These are phyloP conservation scores for Ovis canadensis DNA, from an alignment of 2,113 vertebrate genomes.

Conservation along the genomic window DNA sequence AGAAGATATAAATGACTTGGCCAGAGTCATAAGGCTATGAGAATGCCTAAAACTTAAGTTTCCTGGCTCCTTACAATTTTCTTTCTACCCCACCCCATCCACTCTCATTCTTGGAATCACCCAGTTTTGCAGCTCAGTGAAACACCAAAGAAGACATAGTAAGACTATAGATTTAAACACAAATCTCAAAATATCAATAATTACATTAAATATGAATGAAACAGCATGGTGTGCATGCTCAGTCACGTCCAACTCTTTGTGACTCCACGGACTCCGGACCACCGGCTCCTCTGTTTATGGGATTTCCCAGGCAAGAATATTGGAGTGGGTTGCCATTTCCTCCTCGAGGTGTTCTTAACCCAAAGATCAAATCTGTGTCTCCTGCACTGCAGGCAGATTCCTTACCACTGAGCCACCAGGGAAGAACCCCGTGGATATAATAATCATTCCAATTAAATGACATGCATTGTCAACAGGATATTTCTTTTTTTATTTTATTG, in stretches of 20 bases:
- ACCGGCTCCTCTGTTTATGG: background rate
- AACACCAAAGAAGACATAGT: background rate
- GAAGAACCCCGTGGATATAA: no score
- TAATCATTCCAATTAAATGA: background rate
- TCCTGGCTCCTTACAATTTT: background rate
- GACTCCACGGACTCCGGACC: background rate
- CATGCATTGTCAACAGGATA: background rate
- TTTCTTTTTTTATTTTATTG: background rate
- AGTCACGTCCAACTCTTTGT: background rate
- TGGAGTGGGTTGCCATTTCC: background rate
- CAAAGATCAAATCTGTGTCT: background rate
- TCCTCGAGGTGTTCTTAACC: background rate
- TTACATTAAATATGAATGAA: background rate
- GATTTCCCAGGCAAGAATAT: background rate
- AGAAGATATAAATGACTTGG: background rate
- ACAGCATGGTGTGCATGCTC: background rate
- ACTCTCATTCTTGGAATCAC: background rate
- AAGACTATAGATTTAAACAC: background rate
- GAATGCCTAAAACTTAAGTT: background rate
- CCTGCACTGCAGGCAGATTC: background rate
- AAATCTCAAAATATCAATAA: background rate
- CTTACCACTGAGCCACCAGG: background rate
- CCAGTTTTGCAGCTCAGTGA: background rate
- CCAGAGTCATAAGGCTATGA: background rate
- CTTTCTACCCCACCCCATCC: background rate